These are phyloP conservation scores for Ashinkailepas kermadecensis DNA, from an alignment of 2,888 invertebrate species.

Conservation along the genomic window DNA sequence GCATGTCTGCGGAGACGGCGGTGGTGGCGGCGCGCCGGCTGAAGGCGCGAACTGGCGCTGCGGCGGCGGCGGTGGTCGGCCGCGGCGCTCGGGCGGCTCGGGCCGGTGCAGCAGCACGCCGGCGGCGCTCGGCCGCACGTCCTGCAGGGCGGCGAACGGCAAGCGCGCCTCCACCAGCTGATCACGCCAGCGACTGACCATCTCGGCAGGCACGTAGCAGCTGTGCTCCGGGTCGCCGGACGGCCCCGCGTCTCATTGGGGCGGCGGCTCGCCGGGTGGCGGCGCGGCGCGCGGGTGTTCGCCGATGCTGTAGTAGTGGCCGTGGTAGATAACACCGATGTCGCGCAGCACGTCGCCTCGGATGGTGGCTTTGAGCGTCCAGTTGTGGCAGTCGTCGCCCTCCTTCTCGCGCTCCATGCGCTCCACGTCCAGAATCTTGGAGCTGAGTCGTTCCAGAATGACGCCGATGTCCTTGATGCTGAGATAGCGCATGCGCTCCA, in stretches of 20 bases:
- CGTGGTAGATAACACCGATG: slow-evolving; percentile 88
- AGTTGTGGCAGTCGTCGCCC: slow-evolving; percentile 88
- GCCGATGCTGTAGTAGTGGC: slow-evolving; percentile 39
- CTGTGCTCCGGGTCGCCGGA: not conserved
- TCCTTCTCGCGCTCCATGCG: slow-evolving; percentile 83
- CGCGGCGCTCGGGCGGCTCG: not conserved
- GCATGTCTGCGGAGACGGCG: not conserved
- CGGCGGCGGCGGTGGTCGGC: not conserved
- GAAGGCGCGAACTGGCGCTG: no score
- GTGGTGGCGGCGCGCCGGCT: not conserved
- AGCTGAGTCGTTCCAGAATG: slow-evolving; percentile 81
- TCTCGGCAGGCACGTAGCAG: not conserved
- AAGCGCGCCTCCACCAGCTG: not conserved
- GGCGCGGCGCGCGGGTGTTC: not conserved
- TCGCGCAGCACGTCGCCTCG: slow-evolving; percentile 83
- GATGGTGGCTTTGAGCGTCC: slow-evolving; percentile 94
- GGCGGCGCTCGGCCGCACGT: not conserved
- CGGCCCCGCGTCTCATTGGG: not conserved
- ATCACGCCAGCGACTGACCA: not conserved
- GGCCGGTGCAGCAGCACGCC: slow-evolving; percentile 11
- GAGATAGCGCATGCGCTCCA: slow-evolving; percentile 83
- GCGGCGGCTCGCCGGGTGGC: slow-evolving; percentile 3
- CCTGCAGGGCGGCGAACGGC: not conserved
- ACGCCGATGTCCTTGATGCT: slow-evolving; percentile 93
- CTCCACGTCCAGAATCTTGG: slow-evolving; percentile 89